Base-by-base conservation (phyloP, 2,797 vertebrate genomes). In the Gymnoscopelus braueri region DNA sequence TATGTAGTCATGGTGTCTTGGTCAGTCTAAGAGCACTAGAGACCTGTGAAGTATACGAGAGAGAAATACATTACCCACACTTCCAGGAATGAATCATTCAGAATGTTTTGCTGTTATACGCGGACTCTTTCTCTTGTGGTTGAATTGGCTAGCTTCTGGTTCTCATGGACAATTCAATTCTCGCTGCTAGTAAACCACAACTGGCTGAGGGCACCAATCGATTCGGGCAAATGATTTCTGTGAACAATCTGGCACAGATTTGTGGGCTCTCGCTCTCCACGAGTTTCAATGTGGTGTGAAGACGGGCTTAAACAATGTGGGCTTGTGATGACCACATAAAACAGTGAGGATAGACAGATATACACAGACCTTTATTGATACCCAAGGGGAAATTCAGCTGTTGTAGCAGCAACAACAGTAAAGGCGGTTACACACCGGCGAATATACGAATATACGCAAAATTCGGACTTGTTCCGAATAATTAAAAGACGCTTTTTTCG, bases 291-390 rank as follows among this genome's bases (percentile, higher is more conserved):
- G 11, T 19, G 7, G n/a, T 29, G 9, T 11, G 55, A 67, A 52
- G 63, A 35, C 32, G 12, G 44, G 62, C 19, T 64, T 44, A 69
- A 69, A 65, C 60, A 66, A 29, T 48, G 52, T 11, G 49, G 50
- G 53, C 49, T 60, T 60, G 53, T 57, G 10, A 48, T 44, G 14
- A 8, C 39, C 55, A 64, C 39, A 51, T 58, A 64, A 44, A 15
- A 19, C 44, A 4, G 14, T 2, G 24, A 13, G 13, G 5, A n/a
- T 3, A 50, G 24, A 48, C 15, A 47, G 19, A 48, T 44, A 19
- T 44, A 44, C 39, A 44, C 39, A 44, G 39, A 44, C 8, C 39
- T 44, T 44, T 44, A 44, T 44, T 44, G 39, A 44, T 44, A 44
- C 39, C 39, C 39, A 9, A 7, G 7, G 7, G 32, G 32, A 35